Conservation (phyloP, 2,797 vertebrate species). For the Malurus splendens region DNA sequence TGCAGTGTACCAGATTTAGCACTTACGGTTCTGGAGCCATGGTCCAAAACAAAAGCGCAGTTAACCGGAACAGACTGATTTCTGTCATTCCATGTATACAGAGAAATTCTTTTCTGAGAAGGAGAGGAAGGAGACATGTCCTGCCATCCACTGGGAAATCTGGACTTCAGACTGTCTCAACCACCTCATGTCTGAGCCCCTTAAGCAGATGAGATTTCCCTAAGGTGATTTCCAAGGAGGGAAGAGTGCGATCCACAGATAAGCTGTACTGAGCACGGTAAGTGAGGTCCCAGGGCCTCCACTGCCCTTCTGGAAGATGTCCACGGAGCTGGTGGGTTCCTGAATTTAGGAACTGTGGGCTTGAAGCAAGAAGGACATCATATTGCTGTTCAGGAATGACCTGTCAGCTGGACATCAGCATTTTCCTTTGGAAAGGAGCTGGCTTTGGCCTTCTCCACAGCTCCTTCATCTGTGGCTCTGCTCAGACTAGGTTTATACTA, state of each 20-base stretch:
- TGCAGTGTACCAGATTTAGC: not conserved
- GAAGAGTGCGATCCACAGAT: not conserved
- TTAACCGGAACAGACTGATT: not conserved
- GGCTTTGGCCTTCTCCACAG: not conserved
- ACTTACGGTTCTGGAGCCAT: not conserved
- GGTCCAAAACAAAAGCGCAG: not conserved
- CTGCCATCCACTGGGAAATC: not conserved
- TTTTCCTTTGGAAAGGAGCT: not conserved
- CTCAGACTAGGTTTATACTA: not conserved
- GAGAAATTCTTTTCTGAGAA: not conserved
- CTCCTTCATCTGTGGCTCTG: not conserved
- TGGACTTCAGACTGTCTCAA: not conserved
- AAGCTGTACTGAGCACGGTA: rapidly evolving
- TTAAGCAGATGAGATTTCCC: not conserved
- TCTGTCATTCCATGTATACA: not conserved
- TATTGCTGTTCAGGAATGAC: not conserved
- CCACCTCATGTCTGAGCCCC: not conserved
- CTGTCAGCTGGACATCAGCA: rapidly evolving
- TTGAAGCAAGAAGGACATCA: not conserved
- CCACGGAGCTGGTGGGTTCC: no score
- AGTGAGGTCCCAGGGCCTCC: not conserved
- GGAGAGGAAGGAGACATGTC: not conserved
- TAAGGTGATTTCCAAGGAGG: conserved; percentile 22
- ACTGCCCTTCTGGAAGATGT: not conserved
- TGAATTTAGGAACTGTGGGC: not conserved